These are phyloP conservation scores for Acleris holmiana DNA, from an alignment of 2,888 invertebrate genomes.

Conservation along the genomic window DNA sequence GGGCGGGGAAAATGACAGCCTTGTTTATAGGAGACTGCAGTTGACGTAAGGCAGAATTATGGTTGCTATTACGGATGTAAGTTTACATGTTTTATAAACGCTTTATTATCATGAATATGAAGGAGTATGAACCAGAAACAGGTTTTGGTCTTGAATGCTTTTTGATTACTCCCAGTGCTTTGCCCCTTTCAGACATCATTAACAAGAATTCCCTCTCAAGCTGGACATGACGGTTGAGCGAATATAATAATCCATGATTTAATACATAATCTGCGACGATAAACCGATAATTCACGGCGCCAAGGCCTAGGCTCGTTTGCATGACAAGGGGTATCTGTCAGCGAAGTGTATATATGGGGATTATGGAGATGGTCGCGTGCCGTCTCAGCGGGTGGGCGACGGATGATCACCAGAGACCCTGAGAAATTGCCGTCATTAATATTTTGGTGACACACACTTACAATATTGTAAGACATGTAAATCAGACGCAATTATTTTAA, in stretches of 20 bases:
- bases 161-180: background rate
- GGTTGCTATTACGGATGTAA: constrained; percentile 27
- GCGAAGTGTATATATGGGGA: constrained; percentile 14
- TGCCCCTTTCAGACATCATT: background rate
- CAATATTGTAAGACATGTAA: constrained; percentile 17
- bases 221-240: background rate
- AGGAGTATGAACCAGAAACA: constrained; percentile 7
- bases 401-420: constrained; percentile 22
- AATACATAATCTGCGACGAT: constrained; percentile 8
- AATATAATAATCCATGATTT: constrained; percentile 7
- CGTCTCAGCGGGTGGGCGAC: constrained; percentile 30
- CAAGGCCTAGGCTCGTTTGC: constrained; percentile 23
- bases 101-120: constrained; percentile 20
- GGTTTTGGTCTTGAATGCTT: background rate
- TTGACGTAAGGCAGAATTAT: constrained; percentile 23
- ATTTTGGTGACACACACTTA: constrained; percentile 29
- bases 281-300: constrained; percentile 23
- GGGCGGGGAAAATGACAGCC: constrained; percentile 31
- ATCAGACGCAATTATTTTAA: constrained; percentile 30
- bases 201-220: background rate
- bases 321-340: constrained; percentile 18
- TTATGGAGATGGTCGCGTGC: constrained; percentile 34
- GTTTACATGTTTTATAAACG: constrained; percentile 28
- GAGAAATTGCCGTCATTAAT: constrained; percentile 30
- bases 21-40: constrained; percentile 23